phyloP scores from a whole-genome alignment of 2,797 vertebrate species.

The Centropyge bicolor region DNA sequence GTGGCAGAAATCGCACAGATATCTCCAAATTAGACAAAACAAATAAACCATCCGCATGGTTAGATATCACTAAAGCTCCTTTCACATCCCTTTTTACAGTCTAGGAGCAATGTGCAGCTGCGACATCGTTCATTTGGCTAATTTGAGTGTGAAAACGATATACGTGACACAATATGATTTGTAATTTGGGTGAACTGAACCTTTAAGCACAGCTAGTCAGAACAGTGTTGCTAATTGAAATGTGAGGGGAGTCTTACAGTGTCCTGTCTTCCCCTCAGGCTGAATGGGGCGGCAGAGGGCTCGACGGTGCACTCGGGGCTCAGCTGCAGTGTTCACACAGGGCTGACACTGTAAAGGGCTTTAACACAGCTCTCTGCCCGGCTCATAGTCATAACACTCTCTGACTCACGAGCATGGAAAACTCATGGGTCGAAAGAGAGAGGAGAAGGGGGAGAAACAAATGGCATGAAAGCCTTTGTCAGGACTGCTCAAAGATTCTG shows the following conservation, averaged over 20 bases:
- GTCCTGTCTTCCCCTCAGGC: conserved; percentile 15
- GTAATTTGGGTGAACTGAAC: conserved; percentile 10
- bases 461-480: conserved; percentile 62
- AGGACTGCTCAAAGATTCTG: conserved; percentile 63
- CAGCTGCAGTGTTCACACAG: conserved; percentile 52
- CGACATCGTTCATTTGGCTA: too few species aligned
- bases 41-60: not conserved
- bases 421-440: conserved; percentile 29
- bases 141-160: too few species aligned
- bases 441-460: conserved; percentile 43
- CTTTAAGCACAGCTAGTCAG: conserved; percentile 16
- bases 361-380: conserved; percentile 59
- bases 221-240: conserved; percentile 30
- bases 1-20: not conserved
- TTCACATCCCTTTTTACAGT: too few species aligned
- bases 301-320: conserved; percentile 37
- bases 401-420: conserved; percentile 42
- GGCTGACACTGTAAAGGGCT: conserved; percentile 52
- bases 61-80: not conserved
- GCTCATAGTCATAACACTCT: conserved; percentile 46
- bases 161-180: not conserved
- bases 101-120: too few species aligned
- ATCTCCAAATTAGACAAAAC: not conserved
- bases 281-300: conserved; percentile 25
- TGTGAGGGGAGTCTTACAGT: not conserved